Conservation (phyloP, 2,797 vertebrate species). For the Mus caroli region DNA sequence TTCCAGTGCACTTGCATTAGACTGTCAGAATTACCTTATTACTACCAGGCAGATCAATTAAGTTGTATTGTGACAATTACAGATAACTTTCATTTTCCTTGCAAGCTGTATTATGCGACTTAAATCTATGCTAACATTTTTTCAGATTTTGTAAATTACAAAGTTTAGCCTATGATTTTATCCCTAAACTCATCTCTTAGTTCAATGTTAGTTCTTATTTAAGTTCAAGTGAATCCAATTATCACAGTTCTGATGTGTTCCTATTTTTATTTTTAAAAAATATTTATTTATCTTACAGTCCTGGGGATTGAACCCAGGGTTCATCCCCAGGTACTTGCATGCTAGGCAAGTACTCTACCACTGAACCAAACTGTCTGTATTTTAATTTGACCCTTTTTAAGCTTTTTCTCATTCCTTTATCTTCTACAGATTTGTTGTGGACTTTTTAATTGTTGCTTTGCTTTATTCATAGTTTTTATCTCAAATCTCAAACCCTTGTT, state of each 20-base stretch:
- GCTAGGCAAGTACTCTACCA: not conserved
- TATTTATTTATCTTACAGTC: not conserved
- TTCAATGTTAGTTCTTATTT: not conserved
- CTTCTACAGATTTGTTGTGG: not conserved
- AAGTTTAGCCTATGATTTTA: conserved; percentile 48
- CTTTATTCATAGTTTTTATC: not conserved
- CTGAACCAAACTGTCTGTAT: not conserved
- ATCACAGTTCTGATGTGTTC: conserved; percentile 22
- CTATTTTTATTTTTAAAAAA: not conserved
- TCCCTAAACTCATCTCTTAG: conserved; percentile 49
- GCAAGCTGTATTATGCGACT: conserved; percentile 36
- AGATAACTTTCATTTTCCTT: conserved; percentile 69
- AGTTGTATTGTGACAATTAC: not conserved
- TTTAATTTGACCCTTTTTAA: conserved; percentile 39
- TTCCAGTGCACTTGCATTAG: not conserved
- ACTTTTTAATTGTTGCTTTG: not conserved
- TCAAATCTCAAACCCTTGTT: conserved; percentile 31
- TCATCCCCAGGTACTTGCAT: not conserved
- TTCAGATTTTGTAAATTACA: conserved; percentile 36
- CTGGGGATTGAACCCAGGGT: not conserved
- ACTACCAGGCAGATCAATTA: not conserved
- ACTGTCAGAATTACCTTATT: not conserved
- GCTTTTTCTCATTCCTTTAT: conserved; percentile 46
- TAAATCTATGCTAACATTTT: conserved; percentile 49
- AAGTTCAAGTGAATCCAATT: not conserved